Evolutionary conservation across 2,113 vertebrate species (phyloP).

Genomic region (Ictidomys tridecemlineatus): DNA sequence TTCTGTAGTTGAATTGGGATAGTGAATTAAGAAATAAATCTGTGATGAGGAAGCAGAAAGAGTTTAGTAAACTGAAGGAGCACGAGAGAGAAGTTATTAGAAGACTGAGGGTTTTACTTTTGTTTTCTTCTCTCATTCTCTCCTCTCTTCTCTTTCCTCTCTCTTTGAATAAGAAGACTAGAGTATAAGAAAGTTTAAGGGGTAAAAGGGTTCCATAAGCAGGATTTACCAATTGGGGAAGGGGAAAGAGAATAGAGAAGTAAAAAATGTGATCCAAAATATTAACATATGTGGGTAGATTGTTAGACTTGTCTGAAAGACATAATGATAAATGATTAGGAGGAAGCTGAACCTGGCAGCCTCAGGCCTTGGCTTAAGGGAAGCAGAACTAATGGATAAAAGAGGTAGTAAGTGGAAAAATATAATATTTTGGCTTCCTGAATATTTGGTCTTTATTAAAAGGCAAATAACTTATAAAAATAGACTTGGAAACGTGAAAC

Average conservation of each 20-base stretch:
- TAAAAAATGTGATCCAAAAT: background rate
- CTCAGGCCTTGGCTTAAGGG: background rate
- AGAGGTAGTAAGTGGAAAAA: background rate
- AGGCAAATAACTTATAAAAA: background rate
- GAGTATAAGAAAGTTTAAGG: too few relatives aligned
- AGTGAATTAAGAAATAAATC: too few relatives aligned
- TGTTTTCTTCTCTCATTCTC: too few relatives aligned
- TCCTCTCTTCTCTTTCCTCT: too few relatives aligned
- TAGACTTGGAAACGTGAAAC: background rate
- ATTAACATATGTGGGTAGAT: background rate
- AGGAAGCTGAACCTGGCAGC: background rate
- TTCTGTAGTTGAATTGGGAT: too few relatives aligned
- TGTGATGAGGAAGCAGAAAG: too few relatives aligned
- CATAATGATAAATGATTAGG: background rate
- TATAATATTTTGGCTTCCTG: background rate
- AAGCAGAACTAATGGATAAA: background rate
- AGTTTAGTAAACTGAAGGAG: too few relatives aligned
- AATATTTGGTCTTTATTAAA: slow-evolving; percentile 4
- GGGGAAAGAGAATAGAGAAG: background rate
- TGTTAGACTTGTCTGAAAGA: background rate
- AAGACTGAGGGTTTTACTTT: too few relatives aligned
- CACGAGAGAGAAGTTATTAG: too few relatives aligned
- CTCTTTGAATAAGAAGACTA: too few relatives aligned
- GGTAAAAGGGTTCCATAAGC: too few relatives aligned
- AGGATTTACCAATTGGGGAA: background rate